Conservation (phyloP, 2,888 invertebrate genomes). For the Ophraella communa region DNA sequence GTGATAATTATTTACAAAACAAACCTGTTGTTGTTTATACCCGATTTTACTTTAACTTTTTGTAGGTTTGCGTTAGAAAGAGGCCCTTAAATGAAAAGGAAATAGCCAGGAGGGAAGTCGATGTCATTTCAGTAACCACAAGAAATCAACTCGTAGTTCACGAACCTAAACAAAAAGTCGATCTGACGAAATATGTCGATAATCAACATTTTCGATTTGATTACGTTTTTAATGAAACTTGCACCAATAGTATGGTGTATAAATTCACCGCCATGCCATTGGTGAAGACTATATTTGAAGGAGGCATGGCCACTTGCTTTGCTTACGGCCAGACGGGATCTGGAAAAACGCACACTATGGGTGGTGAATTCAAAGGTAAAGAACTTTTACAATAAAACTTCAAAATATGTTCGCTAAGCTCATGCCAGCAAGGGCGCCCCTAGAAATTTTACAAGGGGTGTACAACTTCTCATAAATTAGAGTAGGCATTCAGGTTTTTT, state of each 20-base stretch:
- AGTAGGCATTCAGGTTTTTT: too few species aligned
- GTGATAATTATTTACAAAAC: too few species aligned
- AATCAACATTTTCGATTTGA: slow-evolving; percentile 98
- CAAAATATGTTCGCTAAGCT: too few species aligned
- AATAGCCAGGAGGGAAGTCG: slow-evolving; percentile 81
- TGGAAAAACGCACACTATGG: slow-evolving; percentile 98
- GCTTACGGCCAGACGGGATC: slow-evolving; percentile 99
- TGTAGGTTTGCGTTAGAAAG: slow-evolving; percentile 82
- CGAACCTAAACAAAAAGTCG: slow-evolving; percentile 94
- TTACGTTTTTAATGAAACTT: slow-evolving; percentile 96
- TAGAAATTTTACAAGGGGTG: too few species aligned
- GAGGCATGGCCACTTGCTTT: slow-evolving; percentile 99
- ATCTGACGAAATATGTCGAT: slow-evolving; percentile 97
- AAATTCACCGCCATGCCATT: slow-evolving; percentile 98
- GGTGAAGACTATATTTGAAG: slow-evolving; percentile 97
- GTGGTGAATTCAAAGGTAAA: slow-evolving; percentile 89
- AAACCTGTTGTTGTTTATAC: too few species aligned
- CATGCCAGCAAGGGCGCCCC: too few species aligned
- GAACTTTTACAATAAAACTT: too few species aligned
- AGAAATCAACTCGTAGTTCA: slow-evolving; percentile 84
- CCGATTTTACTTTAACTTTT: slow-evolving; percentile 50
- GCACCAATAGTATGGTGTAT: slow-evolving; percentile 95
- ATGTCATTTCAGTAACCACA: slow-evolving; percentile 94
- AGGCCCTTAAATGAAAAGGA: slow-evolving; percentile 96
- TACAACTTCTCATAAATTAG: too few species aligned